Evolutionary conservation across 1,140 invertebrate genomes (phyloP).

Genomic region (Drosophila sulfurigaster): DNA sequence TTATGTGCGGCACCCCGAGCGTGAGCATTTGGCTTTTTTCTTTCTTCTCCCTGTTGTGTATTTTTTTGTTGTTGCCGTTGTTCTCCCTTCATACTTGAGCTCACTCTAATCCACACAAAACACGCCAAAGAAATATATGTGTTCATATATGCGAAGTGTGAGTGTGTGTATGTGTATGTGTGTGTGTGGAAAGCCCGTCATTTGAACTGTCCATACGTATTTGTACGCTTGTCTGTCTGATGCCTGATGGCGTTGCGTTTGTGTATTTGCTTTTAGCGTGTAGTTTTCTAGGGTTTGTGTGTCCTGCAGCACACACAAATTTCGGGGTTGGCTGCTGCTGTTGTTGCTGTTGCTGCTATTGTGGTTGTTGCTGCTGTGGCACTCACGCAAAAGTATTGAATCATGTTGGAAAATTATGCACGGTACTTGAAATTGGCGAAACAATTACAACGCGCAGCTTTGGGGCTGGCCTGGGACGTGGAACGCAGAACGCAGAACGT

Average conservation of each 20-base stretch:
- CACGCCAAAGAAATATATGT: constrained; percentile 56
- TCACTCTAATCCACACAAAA: constrained; percentile 70
- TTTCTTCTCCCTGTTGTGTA: constrained; percentile 19
- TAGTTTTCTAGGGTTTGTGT: constrained; percentile 75
- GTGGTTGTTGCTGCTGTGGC: constrained; percentile 34
- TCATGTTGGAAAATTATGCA: constrained; percentile 82
- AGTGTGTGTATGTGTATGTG: constrained; percentile 9
- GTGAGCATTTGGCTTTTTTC: constrained; percentile 19
- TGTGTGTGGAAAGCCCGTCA: constrained; percentile 67
- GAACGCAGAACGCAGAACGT: too few relatives aligned
- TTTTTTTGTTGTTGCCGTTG: constrained; percentile 12
- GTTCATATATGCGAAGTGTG: constrained; percentile 23
- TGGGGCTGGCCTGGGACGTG: constrained; percentile 33
- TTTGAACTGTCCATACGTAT: constrained; percentile 81
- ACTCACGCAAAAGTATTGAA: constrained; percentile 77
- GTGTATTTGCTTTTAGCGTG: constrained; percentile 76
- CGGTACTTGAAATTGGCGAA: constrained; percentile 82
- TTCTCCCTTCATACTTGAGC: constrained; percentile 53
- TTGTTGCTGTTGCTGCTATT: background rate
- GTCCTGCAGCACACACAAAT: constrained; percentile 65
- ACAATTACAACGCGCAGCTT: constrained; percentile 71
- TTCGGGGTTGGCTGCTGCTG: constrained; percentile 40
- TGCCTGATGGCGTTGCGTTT: constrained; percentile 22
- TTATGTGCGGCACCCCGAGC: constrained; percentile 12
- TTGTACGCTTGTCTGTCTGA: constrained; percentile 69